Conservation (phyloP, 2,113 vertebrate genomes). For the Nannobrachium achirus region DNA sequence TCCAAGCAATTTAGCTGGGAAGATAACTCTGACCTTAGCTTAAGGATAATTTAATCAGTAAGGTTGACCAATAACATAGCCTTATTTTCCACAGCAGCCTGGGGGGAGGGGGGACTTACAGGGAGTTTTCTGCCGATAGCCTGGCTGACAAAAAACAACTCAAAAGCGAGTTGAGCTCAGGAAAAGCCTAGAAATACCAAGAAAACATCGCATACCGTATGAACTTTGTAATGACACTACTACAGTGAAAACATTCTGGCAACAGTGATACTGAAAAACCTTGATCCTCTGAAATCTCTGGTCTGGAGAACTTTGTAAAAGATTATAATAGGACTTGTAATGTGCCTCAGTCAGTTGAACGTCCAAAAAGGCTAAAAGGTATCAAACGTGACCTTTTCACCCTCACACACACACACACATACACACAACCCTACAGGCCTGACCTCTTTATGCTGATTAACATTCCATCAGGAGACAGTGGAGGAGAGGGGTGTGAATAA, state of each 20-base stretch:
- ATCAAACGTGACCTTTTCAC: constrained; percentile 65
- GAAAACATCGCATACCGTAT: no score
- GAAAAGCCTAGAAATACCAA: no score
- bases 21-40: constrained; percentile 13
- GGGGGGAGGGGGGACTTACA: no score
- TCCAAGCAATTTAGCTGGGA: constrained; percentile 40
- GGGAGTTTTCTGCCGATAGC: no score
- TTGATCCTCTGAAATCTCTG: constrained; percentile 26
- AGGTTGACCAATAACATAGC: not conserved
- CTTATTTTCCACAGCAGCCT: no score
- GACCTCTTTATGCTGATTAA: constrained; percentile 73
- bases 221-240: not conserved
- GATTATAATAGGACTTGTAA: constrained; percentile 41
- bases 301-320: constrained; percentile 19
- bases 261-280: constrained; percentile 18
- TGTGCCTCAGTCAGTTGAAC: no score
- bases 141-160: no score
- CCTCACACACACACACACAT: constrained; percentile 19
- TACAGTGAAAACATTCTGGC: constrained; percentile 25
- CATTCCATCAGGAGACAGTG: constrained; percentile 61
- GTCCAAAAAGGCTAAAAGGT: constrained; percentile 38
- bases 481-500: not conserved
- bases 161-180: no score
- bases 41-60: not conserved
- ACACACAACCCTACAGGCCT: constrained; percentile 30